Conservation (phyloP, 2,888 invertebrate genomes). For the Drosophila rellima region DNA sequence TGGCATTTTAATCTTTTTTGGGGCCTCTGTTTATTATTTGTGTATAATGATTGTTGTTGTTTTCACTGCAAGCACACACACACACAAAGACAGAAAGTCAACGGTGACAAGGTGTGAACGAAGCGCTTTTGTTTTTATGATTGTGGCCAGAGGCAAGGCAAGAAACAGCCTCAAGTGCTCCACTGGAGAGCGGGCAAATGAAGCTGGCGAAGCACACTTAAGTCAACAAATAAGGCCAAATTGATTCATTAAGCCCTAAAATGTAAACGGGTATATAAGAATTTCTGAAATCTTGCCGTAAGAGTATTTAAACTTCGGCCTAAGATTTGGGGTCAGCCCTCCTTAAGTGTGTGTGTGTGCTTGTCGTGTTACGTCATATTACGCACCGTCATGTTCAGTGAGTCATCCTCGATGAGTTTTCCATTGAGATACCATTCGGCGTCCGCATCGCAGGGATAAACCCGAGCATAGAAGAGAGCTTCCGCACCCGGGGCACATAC, state of each 20-base stretch:
- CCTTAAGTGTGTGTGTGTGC: background rate
- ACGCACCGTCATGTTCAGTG: conserved; percentile 85
- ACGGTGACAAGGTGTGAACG: conserved; percentile 57
- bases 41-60: conserved; percentile 43
- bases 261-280: background rate
- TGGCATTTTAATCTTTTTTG: conserved; percentile 57
- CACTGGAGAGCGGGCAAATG: conserved; percentile 18
- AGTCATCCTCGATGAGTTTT: conserved; percentile 82
- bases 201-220: conserved; percentile 18
- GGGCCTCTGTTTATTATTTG: conserved; percentile 20
- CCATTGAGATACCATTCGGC: conserved; percentile 86
- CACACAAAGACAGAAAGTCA: conserved; percentile 13
- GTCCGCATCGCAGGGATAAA: conserved; percentile 85
- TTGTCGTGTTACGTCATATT: conserved; percentile 23
- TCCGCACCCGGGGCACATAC: conserved; percentile 86
- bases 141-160: conserved; percentile 35
- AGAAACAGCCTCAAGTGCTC: conserved; percentile 22
- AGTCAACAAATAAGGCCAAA: conserved; percentile 24
- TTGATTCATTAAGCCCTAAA: conserved; percentile 25
- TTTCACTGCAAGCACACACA: conserved; percentile 21
- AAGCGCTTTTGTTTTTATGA: conserved; percentile 46
- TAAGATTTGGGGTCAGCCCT: background rate
- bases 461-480: conserved; percentile 87
- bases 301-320: background rate
- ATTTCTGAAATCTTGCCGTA: background rate